Base-by-base conservation (phyloP, 2,797 vertebrate species). In the Cheirogaleus major region DNA sequence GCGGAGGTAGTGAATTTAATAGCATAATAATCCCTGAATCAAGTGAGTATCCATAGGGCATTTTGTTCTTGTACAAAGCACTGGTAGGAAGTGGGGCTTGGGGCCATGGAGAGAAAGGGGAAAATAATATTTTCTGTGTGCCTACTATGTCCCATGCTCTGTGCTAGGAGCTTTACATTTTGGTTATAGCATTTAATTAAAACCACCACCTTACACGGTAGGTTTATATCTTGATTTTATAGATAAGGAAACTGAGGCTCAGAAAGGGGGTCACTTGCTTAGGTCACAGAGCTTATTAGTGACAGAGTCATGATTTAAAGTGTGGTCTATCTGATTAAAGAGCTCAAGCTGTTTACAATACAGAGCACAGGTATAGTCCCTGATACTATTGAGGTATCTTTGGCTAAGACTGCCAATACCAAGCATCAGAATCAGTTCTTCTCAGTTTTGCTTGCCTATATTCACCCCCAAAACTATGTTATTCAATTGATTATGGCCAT, bases 151-250 rank as follows among this genome's bases (percentile, higher is more conserved):
- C 41, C 27, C 15, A 92, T 95, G 50, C 22, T 86, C 72, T 91
- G 63, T 76, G 73, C 43, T 92, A 91, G 69, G 95, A 80, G 69
- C 50, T 91, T 95, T 72, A 61, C 43, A 72, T 95, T 94, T 89
- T 86, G n/a, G 20, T 79, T 86, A 67, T 70, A 41, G 86, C 27
- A 81, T 93, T 89, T 94, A 75, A 81, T 95, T 22, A 15, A 80
- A 89, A 97, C 72, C 18, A 85, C 45, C 50, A 32, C 25, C n/a
- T 73, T 86, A 72, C 5, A 76, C 67, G 20, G 35, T 78, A 69
- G 50, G 43, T 84, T 69, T 90, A 27, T 78, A 45, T 17, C 67
- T 55, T 70, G 45, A 43, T 76, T 86, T 93, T 87, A 50, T 81
- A 78, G 61, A 95, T 41, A 86, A 94, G 50, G 69, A 94, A 85